Conservation (phyloP, 1,140 invertebrate genomes). For the Polypedilum vanderplanki region DNA sequence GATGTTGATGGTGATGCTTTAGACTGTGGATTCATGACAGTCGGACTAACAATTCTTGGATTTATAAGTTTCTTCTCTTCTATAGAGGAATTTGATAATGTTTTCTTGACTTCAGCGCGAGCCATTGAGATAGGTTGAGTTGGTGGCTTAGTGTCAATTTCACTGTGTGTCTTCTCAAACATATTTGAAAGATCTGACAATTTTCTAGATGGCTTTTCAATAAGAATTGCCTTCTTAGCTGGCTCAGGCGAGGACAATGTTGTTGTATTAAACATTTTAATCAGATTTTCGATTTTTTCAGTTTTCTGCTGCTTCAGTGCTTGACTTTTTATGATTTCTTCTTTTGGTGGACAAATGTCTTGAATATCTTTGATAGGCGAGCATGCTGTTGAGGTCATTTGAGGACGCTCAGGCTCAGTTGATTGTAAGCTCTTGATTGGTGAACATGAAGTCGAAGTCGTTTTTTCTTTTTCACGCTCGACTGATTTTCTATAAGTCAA, state of each 20-base stretch:
- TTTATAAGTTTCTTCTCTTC: slow-evolving; percentile 2
- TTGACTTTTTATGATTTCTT: slow-evolving; percentile 22
- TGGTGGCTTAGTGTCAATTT: slow-evolving; percentile 21
- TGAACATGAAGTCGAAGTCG: slow-evolving; percentile 19
- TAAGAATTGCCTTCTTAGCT: neutral
- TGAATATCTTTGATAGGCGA: slow-evolving; percentile 12
- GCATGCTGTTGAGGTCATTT: slow-evolving; percentile 9
- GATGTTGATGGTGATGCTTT: neutral
- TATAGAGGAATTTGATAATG: neutral
- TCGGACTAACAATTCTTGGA: slow-evolving; percentile 19
- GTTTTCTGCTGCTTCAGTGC: slow-evolving; percentile 11
- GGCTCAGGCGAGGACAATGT: neutral
- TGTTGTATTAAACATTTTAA: slow-evolving; percentile 23
- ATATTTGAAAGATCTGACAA: slow-evolving; percentile 10
- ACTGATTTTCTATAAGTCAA: slow-evolving; percentile 1
- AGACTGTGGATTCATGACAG: neutral
- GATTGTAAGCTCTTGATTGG: slow-evolving; percentile 15
- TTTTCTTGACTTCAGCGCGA: neutral
- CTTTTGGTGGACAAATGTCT: neutral
- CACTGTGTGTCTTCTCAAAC: neutral
- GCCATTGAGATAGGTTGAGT: neutral
- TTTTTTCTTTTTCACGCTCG: slow-evolving; percentile 11
- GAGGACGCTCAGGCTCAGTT: neutral
- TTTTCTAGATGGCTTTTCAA: slow-evolving; percentile 26
- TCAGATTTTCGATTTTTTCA: slow-evolving; percentile 9